Evolutionary conservation across 1,140 invertebrate genomes (phyloP).

Genomic region (Calliopsis andreniformis): DNA sequence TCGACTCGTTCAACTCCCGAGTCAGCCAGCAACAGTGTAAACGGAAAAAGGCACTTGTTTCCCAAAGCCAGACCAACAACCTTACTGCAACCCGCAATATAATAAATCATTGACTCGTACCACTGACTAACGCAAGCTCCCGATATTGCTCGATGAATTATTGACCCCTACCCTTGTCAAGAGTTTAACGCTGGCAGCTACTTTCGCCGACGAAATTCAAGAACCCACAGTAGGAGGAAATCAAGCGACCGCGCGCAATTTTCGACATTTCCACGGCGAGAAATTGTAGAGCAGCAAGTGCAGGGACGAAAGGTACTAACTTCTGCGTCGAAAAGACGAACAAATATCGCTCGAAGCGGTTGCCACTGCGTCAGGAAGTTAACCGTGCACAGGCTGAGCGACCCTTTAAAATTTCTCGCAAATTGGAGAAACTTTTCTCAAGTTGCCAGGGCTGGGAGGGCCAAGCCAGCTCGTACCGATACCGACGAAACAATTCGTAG

Average conservation of each 20-base stretch:
- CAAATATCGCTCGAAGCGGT: background rate
- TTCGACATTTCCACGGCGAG: background rate
- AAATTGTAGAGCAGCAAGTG: background rate
- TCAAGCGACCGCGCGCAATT: background rate
- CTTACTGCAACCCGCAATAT: background rate
- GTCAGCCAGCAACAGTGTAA: too few species aligned
- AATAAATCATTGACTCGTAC: slow-evolving; percentile 31
- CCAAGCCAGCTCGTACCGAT: too few species aligned
- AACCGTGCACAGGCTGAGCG: background rate
- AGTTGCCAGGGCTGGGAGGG: too few species aligned
- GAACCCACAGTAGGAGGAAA: background rate
- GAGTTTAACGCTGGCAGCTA: background rate
- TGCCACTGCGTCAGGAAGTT: slow-evolving; percentile 8
- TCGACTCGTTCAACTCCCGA: too few species aligned
- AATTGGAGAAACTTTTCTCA: slow-evolving; percentile 19
- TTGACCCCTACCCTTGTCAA: slow-evolving; percentile 11
- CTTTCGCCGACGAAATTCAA: slow-evolving; percentile 1
- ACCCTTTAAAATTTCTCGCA: slow-evolving; percentile 1
- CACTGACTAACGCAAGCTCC: slow-evolving; percentile 16
- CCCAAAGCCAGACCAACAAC: background rate
- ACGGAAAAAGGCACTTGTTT: background rate
- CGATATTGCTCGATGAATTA: slow-evolving; percentile 25
- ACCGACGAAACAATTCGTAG: slow-evolving; percentile 44
- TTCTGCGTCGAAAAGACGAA: background rate
- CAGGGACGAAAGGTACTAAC: too few species aligned